These are phyloP conservation scores for Melanostoma scalare DNA, from an alignment of 2,888 invertebrate species.

Conservation along the genomic window DNA sequence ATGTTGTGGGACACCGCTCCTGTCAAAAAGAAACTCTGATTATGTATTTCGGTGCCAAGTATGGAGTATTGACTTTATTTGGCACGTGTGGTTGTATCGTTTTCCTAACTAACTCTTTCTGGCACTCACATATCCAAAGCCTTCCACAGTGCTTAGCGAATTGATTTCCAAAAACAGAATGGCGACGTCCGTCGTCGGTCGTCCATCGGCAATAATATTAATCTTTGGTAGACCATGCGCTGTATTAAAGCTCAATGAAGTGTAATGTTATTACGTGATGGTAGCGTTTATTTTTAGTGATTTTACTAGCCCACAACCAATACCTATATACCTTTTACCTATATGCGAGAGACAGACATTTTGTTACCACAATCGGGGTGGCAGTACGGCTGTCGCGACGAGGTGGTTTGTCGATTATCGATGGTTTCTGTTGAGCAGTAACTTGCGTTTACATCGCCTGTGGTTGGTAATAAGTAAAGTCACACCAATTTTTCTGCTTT, in stretches of 20 bases:
- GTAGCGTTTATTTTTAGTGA: conserved; percentile 33
- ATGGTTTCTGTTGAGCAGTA: conserved; percentile 9
- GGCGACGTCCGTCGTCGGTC: conserved; percentile 31
- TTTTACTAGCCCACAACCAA: conserved; percentile 30
- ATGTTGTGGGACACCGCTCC: too few relatives aligned
- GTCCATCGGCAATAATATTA: not conserved
- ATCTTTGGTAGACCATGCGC: conserved; percentile 14
- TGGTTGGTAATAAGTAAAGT: conserved; percentile 21
- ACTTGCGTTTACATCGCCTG: conserved; percentile 24
- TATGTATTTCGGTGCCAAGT: conserved; percentile 36
- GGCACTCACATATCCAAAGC: conserved; percentile 13
- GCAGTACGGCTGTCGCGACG: not conserved
- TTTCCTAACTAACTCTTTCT: conserved; percentile 19
- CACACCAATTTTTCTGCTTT: conserved; percentile 9
- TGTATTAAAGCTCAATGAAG: conserved; percentile 44
- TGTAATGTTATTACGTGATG: conserved; percentile 48
- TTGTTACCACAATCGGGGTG: conserved; percentile 2
- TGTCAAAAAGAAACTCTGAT: not conserved
- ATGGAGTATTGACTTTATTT: conserved; percentile 63
- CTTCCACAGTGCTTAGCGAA: conserved; percentile 13
- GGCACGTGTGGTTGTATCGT: conserved; percentile 52
- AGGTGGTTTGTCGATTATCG: conserved; percentile 3
- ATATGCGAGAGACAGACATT: conserved; percentile 10
- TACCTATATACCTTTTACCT: not conserved
- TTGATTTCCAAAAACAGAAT: conserved; percentile 50